Conservation (phyloP, 2,797 vertebrate genomes). For the Malurus leucopterus region DNA sequence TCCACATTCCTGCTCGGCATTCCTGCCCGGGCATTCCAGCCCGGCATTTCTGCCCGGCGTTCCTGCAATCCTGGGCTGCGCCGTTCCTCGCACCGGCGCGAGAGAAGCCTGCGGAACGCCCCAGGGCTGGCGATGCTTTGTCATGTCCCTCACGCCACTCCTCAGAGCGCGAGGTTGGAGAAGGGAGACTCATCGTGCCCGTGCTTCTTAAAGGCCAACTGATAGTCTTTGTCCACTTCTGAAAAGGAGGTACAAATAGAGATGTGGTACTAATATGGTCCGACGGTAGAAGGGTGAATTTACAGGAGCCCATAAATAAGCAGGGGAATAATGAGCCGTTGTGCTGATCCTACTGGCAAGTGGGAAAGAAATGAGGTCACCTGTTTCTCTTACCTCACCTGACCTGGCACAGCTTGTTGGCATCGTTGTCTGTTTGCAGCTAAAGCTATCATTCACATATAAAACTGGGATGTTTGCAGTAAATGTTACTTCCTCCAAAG, state of each 20-base stretch:
- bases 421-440: neutral
- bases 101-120: too few species aligned
- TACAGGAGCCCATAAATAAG: neutral
- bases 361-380: neutral
- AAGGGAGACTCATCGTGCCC: accelerated
- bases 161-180: neutral
- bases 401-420: neutral
- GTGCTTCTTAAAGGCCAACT: neutral
- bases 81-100: accelerated
- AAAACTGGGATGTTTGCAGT: neutral
- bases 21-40: neutral
- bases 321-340: neutral
- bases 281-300: neutral
- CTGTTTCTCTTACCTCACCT: neutral
- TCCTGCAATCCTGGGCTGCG: neutral
- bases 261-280: neutral
- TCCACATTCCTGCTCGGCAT: accelerated
- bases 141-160: accelerated
- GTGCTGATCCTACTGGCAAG: neutral
- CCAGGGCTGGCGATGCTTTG: accelerated
- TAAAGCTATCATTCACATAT: neutral
- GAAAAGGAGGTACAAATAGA: neutral
- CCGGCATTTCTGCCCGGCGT: neutral
- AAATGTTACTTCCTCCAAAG: neutral
- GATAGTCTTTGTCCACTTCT: neutral